A percentile compares a stretch with the other conserved stretches of the same genome.
These are phyloP conservation scores for Chrysomallon squamiferum DNA, from an alignment of 1,140 invertebrate genomes.

Conservation along the genomic window DNA sequence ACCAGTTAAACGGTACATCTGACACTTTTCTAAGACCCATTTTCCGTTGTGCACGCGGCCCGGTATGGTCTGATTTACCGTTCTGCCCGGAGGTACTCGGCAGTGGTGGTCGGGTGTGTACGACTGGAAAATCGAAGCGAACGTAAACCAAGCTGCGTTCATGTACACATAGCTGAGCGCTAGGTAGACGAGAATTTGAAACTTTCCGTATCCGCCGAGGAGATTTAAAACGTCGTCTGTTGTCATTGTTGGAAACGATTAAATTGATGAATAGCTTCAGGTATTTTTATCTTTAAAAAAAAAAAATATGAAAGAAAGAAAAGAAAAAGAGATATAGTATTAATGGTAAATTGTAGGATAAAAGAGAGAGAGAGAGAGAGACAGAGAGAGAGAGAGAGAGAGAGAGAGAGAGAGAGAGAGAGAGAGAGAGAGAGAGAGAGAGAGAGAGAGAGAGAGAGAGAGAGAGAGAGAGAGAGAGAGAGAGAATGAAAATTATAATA, in stretches of 20 bases:
- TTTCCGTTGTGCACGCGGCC: background rate
- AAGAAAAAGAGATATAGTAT: too few relatives aligned
- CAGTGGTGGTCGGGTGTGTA: conserved; percentile 36
- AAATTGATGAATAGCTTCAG: too few relatives aligned
- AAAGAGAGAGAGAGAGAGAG: too few relatives aligned
- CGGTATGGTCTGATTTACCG: background rate
- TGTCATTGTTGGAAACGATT: conserved; percentile 68
- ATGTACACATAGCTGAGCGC: conserved; percentile 81
- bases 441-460: too few relatives aligned
- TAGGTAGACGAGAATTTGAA: conserved; percentile 84
- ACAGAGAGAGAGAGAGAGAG: too few relatives aligned
- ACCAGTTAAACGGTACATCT: background rate
- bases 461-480: too few relatives aligned
- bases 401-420: too few relatives aligned
- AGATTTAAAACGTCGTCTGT: conserved; percentile 83
- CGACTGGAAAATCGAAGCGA: conserved; percentile 73
- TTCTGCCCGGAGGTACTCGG: conserved; percentile 7
- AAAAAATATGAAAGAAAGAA: too few relatives aligned
- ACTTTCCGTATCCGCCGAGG: conserved; percentile 84
- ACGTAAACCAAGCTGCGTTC: conserved; percentile 78
- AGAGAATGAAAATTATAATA: too few relatives aligned
- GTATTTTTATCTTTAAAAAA: too few relatives aligned
- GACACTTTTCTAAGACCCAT: background rate
- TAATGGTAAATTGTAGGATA: too few relatives aligned
- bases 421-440: too few relatives aligned